These are phyloP conservation scores for Apodemus sylvaticus DNA, from an alignment of 2,113 vertebrate species.

Conservation along the genomic window DNA sequence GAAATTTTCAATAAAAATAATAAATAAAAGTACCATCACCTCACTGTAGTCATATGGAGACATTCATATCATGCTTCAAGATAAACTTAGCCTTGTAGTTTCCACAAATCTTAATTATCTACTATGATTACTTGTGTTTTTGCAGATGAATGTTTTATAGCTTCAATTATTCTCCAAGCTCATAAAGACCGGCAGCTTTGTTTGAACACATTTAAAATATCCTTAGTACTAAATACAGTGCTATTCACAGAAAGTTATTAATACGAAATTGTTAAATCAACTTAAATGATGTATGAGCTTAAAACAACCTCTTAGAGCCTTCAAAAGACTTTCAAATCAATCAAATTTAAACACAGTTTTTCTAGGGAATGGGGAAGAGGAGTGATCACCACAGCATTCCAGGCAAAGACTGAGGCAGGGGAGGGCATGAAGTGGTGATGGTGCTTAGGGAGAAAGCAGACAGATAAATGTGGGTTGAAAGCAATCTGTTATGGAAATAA, in stretches of 20 bases:
- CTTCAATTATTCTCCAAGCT: conserved; percentile 5
- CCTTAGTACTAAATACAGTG: neutral
- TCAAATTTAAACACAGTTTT: neutral
- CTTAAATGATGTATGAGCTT: neutral
- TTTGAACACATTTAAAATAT: neutral
- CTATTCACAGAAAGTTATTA: neutral
- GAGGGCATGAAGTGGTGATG: too few relatives aligned
- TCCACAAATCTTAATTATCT: neutral
- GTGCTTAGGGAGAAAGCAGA: neutral
- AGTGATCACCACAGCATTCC: neutral
- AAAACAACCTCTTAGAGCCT: neutral
- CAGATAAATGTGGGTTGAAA: neutral
- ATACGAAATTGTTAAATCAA: neutral
- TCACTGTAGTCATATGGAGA: neutral
- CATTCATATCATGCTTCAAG: neutral
- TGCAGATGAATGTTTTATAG: conserved; percentile 21
- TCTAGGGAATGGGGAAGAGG: neutral
- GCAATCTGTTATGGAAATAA: neutral
- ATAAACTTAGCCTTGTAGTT: neutral
- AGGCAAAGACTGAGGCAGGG: rapidly evolving
- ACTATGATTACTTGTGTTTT: conserved; percentile 11
- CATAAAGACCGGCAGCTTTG: neutral
- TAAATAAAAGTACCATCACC: neutral
- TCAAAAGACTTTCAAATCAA: neutral
- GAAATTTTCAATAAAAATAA: neutral